phyloP scores from a whole-genome alignment of 2,113 vertebrate species.

The Colossoma macropomum region DNA sequence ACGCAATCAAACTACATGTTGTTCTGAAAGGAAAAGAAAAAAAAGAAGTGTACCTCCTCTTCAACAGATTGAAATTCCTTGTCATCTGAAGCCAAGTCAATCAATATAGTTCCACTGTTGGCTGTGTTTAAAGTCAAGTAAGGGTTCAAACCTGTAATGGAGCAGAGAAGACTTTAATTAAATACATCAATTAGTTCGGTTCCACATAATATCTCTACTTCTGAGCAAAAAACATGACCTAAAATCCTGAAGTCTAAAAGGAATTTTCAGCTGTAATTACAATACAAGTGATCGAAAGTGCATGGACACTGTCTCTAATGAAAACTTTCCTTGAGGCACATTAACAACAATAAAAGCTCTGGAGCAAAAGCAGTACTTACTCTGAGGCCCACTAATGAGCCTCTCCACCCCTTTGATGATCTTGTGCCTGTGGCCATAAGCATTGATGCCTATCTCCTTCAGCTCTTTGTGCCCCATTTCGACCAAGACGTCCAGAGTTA shows the following conservation, averaged over 20 bases:
- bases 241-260: background rate
- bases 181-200: background rate
- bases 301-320: background rate
- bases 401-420: slow-evolving; percentile 96
- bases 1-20: background rate
- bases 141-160: slow-evolving; percentile 85
- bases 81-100: slow-evolving; percentile 92
- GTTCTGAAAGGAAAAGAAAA: background rate
- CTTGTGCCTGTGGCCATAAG: slow-evolving; percentile 96
- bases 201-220: background rate
- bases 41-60: slow-evolving; percentile 84
- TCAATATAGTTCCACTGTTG: slow-evolving; percentile 93
- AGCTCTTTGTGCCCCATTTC: slow-evolving; percentile 98
- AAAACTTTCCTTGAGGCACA: background rate
- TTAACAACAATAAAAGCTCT: background rate
- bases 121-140: slow-evolving; percentile 93
- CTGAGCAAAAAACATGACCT: too few relatives aligned
- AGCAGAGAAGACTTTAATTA: background rate
- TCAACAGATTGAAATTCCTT: slow-evolving; percentile 98
- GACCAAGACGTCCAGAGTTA: slow-evolving; percentile 91
- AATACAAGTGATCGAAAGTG: slow-evolving; percentile 3
- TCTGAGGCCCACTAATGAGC: slow-evolving; percentile 92
- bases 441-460: slow-evolving; percentile 97
- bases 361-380: slow-evolving; percentile 68
- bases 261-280: background rate